Percentiles rank a stretch among this genome's conserved stretches.
Evolutionary conservation across 2,888 invertebrate species (phyloP).

Genomic region (Stomorhina lunata): DNA sequence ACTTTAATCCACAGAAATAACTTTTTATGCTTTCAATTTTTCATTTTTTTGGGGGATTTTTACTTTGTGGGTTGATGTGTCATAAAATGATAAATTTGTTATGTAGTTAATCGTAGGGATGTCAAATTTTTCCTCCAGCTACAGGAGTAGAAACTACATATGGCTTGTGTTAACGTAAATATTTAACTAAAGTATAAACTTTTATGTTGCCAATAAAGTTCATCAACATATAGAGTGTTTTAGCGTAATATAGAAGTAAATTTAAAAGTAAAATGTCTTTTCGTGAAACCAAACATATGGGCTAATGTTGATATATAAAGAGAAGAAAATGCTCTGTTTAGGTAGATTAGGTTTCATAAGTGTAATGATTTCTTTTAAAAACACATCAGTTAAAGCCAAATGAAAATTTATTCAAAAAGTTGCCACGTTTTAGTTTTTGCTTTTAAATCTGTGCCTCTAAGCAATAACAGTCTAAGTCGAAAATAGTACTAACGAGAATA

Average conservation of each 20-base stretch:
- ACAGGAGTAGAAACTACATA: not conserved
- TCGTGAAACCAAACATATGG: not conserved
- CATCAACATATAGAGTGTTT: not conserved
- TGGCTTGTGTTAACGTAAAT: not conserved
- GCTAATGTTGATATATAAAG: not conserved
- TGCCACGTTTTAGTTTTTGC: too few relatives aligned
- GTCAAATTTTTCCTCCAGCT: not conserved
- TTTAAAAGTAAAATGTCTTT: not conserved
- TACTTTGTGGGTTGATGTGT: not conserved
- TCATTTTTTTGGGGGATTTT: too few relatives aligned
- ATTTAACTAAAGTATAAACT: not conserved
- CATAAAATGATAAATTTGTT: slow-evolving; percentile 17
- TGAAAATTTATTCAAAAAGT: too few relatives aligned
- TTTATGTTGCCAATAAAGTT: not conserved
- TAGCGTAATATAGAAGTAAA: not conserved
- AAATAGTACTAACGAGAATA: too few relatives aligned
- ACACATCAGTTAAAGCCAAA: not conserved
- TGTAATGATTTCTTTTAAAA: not conserved
- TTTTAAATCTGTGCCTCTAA: too few relatives aligned
- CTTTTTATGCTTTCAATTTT: too few relatives aligned
- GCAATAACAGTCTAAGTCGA: too few relatives aligned
- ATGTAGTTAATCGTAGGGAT: not conserved
- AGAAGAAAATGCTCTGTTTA: not conserved
- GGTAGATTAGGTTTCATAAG: not conserved
- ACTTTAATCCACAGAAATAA: not conserved